Evolutionary conservation across 2,113 vertebrate species (phyloP), one percentile per base, ranked within the genome.

Genomic region (Holacanthus passer): DNA sequence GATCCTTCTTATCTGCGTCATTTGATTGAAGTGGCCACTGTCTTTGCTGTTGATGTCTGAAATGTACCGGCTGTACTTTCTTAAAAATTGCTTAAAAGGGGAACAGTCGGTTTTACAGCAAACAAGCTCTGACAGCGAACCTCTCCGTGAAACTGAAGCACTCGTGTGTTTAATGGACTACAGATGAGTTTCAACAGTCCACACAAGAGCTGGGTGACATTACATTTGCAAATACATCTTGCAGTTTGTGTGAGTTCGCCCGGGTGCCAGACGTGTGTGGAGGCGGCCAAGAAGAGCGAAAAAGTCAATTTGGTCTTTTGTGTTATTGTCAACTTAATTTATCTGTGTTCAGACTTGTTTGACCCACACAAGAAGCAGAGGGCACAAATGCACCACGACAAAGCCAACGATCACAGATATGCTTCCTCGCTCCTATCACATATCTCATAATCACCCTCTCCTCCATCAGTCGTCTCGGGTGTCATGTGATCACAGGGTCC

Each of bases 101-200:
- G 62, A 71, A 52, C 29, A 66, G 69, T 8, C 37, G 11, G 69
- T 45, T 87, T 84, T 74, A 80, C 27, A 77, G 67, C 58, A 85
- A 91, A 87, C 73, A 37, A 81, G 63, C 67, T 47, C 63, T 77
- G 86, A 83, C 82, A 83, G 83, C 82, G 72, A 84, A 22, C 22
- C 73, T 62, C 47, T 68, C 79, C n/a, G 6, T 83, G 86, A 85
- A 89, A 82, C 79, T 67, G 16, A 85, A 86, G 87, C 14, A 47
- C 50, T 35, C 45, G 12, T 82, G 11, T 31, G 35, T 60, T 52
- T 86, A 90, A 91, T 89, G 85, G 83, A 88, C 77, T 86, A 85
- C 89, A 91, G 85, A 90, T 88, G 86, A 90, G 81, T 62, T 86
- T 80, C 77, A 78, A 45, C 37, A 5, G 58, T 55, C 7, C 74